A percentile compares a stretch with the other conserved stretches of the same genome.
Evolutionary conservation across 2,888 invertebrate species (phyloP).

Genomic region (Sicus ferrugineus): DNA sequence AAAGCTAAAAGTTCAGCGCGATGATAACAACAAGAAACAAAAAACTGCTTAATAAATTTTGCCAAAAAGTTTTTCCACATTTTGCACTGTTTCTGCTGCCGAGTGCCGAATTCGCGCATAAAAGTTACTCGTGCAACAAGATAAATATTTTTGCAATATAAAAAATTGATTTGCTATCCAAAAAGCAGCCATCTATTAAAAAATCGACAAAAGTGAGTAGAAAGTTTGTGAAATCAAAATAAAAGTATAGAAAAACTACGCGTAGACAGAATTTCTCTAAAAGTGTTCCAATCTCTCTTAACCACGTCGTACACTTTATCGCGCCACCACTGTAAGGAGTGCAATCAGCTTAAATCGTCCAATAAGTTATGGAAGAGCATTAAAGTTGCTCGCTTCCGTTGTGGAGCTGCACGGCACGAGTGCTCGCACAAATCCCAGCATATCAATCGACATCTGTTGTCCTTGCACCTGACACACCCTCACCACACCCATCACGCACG

Average conservation of each 20-base stretch:
- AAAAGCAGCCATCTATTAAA: not conserved
- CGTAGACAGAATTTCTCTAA: too few species aligned
- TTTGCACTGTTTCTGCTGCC: conserved; percentile 9
- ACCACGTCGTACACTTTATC: too few species aligned
- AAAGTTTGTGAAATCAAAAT: not conserved
- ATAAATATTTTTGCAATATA: conserved; percentile 24
- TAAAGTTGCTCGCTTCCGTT: conserved; percentile 16
- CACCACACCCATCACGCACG: conserved; percentile 1
- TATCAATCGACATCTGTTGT: conserved; percentile 20
- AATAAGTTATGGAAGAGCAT: conserved; percentile 12
- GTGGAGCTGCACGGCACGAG: conserved; percentile 7
- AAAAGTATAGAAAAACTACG: too few species aligned
- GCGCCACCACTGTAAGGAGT: conserved; percentile 16
- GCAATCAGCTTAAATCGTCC: conserved; percentile 23
- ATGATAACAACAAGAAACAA: not conserved
- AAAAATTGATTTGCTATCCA: conserved; percentile 25
- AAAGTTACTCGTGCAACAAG: conserved; percentile 24
- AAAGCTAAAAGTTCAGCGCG: not conserved
- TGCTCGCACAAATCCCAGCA: conserved; percentile 21
- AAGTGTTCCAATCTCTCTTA: too few species aligned
- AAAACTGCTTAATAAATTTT: conserved; percentile 20
- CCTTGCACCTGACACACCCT: conserved; percentile 20
- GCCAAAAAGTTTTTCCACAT: conserved; percentile 14
- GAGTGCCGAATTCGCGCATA: not conserved
- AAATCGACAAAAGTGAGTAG: not conserved